These are phyloP conservation scores for Dicrostonyx torquatus DNA, from an alignment of 2,797 vertebrate genomes.

Conservation along the genomic window DNA sequence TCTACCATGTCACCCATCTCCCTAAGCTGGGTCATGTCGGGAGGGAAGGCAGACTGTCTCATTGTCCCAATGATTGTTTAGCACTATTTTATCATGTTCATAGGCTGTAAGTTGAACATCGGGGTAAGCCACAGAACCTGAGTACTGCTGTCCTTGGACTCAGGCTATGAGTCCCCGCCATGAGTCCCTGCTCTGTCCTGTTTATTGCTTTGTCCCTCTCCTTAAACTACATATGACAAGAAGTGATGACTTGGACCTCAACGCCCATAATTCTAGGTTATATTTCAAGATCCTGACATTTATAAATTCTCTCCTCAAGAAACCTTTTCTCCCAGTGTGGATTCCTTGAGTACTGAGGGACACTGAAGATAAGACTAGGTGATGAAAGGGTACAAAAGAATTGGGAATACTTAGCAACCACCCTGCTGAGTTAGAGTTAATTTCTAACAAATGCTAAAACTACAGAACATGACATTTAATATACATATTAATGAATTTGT, in stretches of 20 bases:
- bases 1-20: background rate
- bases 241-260: background rate
- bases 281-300: background rate
- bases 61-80: background rate
- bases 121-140: background rate
- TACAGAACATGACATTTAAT: background rate
- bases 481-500: background rate
- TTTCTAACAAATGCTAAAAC: conserved; percentile 40
- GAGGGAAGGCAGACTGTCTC: background rate
- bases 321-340: background rate
- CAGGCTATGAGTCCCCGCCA: accelerated
- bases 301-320: background rate
- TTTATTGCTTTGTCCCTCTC: background rate
- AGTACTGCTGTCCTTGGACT: background rate
- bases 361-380: background rate
- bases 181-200: background rate
- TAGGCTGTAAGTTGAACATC: background rate
- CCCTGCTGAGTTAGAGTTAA: background rate
- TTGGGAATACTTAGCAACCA: background rate
- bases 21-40: background rate
- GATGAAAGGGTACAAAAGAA: background rate
- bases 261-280: background rate
- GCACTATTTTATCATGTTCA: no score
- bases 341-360: background rate
- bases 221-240: background rate